A percentile compares a stretch with the other conserved stretches of the same genome.
Evolutionary conservation across 2,113 vertebrate genomes (phyloP).

Genomic region (Isurus oxyrinchus): DNA sequence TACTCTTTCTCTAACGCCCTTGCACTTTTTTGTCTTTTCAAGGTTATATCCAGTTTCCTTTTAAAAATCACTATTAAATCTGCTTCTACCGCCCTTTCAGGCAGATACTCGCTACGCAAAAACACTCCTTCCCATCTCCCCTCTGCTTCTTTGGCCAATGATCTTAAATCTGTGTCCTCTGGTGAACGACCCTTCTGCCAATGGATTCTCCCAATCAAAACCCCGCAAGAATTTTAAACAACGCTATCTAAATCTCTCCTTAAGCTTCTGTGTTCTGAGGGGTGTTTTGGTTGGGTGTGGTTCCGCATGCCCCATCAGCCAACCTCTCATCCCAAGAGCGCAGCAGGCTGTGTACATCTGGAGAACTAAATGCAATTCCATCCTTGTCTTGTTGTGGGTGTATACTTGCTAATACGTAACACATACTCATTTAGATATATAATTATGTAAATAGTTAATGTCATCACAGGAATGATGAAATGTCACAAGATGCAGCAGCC

Average conservation of each 20-base stretch:
- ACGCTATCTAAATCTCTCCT: neutral
- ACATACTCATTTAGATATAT: no score
- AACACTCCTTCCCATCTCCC: neutral
- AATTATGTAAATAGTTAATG: no score
- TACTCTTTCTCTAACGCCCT: neutral
- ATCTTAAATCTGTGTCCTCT: neutral
- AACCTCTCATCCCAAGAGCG: neutral
- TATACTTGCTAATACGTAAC: no score
- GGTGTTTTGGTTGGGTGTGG: neutral
- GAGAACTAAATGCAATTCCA: neutral
- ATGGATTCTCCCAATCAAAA: neutral
- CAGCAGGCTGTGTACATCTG: neutral
- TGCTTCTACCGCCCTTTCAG: neutral
- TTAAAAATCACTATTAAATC: neutral
- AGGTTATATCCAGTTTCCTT: neutral
- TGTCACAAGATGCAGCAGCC: no score
- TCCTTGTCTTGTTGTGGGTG: no score
- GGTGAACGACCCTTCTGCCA: neutral
- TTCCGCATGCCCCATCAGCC: neutral
- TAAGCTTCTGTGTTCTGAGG: neutral
- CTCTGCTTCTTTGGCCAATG: neutral
- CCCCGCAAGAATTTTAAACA: neutral
- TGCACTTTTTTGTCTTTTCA: neutral
- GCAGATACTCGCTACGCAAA: neutral
- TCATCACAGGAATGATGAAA: no score